phyloP scores from a whole-genome alignment of 2,113 vertebrate species.

The Strix uralensis region DNA sequence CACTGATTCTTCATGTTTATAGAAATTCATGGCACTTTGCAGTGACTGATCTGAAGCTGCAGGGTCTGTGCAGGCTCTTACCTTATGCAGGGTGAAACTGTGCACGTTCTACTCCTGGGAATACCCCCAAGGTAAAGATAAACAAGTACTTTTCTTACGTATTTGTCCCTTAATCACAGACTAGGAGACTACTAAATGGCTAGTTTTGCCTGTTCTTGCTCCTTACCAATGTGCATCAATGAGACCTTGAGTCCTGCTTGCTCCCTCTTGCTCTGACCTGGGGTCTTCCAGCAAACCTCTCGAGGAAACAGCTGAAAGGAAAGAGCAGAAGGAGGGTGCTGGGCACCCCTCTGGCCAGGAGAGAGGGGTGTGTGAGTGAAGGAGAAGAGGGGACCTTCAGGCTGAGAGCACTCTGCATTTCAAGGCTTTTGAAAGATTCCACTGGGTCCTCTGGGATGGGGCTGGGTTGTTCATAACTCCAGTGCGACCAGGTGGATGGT shows the following conservation, averaged over 20 bases:
- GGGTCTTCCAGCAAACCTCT: neutral
- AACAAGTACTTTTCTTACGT: neutral
- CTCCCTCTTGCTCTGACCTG: neutral
- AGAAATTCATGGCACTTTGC: neutral
- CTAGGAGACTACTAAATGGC: neutral
- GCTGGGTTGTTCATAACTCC: neutral
- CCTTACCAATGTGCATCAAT: accelerated
- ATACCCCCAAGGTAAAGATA: neutral
- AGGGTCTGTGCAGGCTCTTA: neutral
- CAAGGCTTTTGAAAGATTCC: neutral
- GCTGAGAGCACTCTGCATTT: neutral
- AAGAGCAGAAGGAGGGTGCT: neutral
- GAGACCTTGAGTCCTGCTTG: neutral
- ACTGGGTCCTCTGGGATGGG: neutral
- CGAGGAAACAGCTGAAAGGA: neutral
- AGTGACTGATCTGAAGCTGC: neutral
- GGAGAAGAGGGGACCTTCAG: neutral
- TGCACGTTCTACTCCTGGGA: neutral
- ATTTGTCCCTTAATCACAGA: neutral
- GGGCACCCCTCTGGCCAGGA: neutral
- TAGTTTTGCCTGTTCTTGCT: neutral
- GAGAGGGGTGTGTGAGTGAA: neutral
- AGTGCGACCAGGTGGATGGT: neutral
- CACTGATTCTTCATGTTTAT: neutral
- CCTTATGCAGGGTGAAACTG: neutral